Percentiles rank a stretch among this genome's conserved stretches.
These are phyloP conservation scores for Lithobates sylvaticus DNA, from an alignment of 2,797 vertebrate species.

Conservation along the genomic window DNA sequence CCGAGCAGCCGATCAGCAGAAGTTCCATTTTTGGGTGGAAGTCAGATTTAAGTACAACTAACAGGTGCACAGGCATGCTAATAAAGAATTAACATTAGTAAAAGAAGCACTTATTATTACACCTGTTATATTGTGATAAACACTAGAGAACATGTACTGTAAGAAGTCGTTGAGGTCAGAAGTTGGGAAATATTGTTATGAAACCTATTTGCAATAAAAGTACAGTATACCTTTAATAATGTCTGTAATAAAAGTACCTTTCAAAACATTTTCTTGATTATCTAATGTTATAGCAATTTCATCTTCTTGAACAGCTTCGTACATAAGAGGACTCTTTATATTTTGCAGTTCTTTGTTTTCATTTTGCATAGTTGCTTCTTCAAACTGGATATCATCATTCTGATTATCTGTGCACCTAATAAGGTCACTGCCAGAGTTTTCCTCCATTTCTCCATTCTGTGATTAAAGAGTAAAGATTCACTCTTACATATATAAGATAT, in stretches of 20 bases:
- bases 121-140: too few relatives aligned
- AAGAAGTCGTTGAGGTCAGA: not conserved
- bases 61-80: too few relatives aligned
- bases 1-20: too few relatives aligned
- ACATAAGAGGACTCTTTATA: constrained; percentile 62
- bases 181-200: not conserved
- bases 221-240: too few relatives aligned
- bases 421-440: constrained; percentile 68
- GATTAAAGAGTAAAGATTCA: constrained; percentile 38
- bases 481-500: not conserved
- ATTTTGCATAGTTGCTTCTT: constrained; percentile 67
- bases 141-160: too few relatives aligned
- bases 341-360: constrained; percentile 67
- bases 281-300: constrained; percentile 75
- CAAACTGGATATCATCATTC: constrained; percentile 69
- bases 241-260: constrained; percentile 72
- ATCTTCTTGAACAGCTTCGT: constrained; percentile 72
- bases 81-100: too few relatives aligned
- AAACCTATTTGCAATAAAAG: not conserved
- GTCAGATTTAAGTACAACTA: too few relatives aligned
- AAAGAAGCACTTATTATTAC: too few relatives aligned
- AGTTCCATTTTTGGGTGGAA: too few relatives aligned
- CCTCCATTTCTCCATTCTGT: constrained; percentile 70
- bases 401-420: constrained; percentile 67
- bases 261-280: constrained; percentile 77